Evolutionary conservation across 2,113 vertebrate genomes (phyloP).

Genomic region (Neopipo cinnamomea): DNA sequence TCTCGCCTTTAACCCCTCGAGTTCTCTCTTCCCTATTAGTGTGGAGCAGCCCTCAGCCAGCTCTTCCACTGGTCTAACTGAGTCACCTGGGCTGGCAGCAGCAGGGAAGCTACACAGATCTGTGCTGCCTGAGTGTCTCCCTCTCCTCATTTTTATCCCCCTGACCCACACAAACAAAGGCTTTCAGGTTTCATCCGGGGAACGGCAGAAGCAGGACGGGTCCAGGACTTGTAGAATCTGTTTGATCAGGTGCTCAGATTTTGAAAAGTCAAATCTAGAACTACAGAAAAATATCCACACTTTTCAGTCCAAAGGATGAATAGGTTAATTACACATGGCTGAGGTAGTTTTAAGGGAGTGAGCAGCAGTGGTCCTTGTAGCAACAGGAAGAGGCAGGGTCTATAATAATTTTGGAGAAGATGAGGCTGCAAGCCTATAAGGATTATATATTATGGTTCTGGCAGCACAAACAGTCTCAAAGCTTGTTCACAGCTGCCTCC

Average conservation of each 20-base stretch:
- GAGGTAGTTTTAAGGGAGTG: neutral
- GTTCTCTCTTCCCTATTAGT: slow-evolving; percentile 20
- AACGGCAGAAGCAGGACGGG: neutral
- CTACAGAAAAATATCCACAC: neutral
- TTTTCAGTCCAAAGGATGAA: neutral
- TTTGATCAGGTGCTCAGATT: neutral
- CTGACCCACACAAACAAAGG: neutral
- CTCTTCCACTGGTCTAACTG: neutral
- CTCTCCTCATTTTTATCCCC: neutral
- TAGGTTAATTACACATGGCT: neutral
- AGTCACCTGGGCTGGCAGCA: slow-evolving; percentile 27
- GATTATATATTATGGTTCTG: neutral
- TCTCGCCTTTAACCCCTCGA: slow-evolving; percentile 52
- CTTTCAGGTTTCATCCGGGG: neutral
- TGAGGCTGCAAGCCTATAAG: neutral
- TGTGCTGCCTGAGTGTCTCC: neutral
- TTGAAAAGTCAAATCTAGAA: neutral
- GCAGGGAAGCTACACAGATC: neutral
- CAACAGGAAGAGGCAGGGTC: neutral
- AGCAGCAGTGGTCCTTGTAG: neutral
- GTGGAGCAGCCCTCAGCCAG: neutral
- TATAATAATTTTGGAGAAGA: neutral
- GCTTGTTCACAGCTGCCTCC: neutral
- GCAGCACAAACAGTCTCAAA: neutral
- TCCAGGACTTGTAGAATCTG: neutral